Base-by-base conservation (phyloP, 2,888 invertebrate genomes). In the Catotricha subobsoleta region DNA sequence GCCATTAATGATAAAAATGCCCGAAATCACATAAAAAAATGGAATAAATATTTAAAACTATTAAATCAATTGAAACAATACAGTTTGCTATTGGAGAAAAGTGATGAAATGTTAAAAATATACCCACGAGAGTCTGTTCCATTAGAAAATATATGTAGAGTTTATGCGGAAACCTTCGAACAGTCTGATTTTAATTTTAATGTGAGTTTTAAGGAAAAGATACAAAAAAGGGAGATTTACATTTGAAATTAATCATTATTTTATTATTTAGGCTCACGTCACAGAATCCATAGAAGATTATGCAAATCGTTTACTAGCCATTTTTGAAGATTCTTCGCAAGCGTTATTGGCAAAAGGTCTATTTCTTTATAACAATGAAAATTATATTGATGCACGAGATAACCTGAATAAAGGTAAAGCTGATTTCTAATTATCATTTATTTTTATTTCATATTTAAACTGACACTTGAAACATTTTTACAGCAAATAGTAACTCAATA, bases 261-360 rank as follows among this genome's bases (percentile, higher is more conserved):
- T 29, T 8, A 13, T n/a, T 33, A 19, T 34, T 19, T 20, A 15
- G 20, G 9, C 6, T 19, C 6, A n/a, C 30, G 9, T n/a, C 5
- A 30, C 5, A 12, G 16, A 12, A 3, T 18, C 20, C 3, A 9
- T n/a, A 20, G 23, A 35, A 23, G 13, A 13, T 21, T 23, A 20
- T 13, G 16, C 8, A 33, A 13, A 18, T 23, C 20, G 16, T 18
- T 5, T 20, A n/a, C 46, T 42, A 47, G 40, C 45, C 45, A 36
- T 20, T 20, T 20, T 8, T 23, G 23, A 48, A 47, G 43, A 48
- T 50, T 39, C 53, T 66, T 67, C 70, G 49, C 66, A 72, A 52
- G 77, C 70, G 2, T 56, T 68, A 23, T 62, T 80, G 33, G 67
- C 79, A 3, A 69, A 69, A 58, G 72, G 72, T 27, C 69, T 76